These are phyloP conservation scores for Galeruca laticollis DNA, from an alignment of 2,888 invertebrate species.

Conservation along the genomic window DNA sequence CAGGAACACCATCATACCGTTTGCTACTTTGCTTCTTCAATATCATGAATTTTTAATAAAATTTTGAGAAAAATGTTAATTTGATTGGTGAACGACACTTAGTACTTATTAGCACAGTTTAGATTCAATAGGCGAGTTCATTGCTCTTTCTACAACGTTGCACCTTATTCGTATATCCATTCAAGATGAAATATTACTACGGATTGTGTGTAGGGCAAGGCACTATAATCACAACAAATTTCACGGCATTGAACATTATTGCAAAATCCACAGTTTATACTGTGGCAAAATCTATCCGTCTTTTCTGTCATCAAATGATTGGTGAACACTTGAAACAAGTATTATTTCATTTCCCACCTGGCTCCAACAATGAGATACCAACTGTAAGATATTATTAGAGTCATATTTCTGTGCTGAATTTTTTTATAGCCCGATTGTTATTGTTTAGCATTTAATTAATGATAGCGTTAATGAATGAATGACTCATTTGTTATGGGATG, in stretches of 20 bases:
- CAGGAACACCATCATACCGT: too few relatives aligned
- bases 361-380: background rate
- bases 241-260: conserved; percentile 25
- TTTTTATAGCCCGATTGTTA: background rate
- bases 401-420: conserved; percentile 1
- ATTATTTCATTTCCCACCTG: background rate
- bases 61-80: background rate
- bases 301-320: conserved; percentile 18
- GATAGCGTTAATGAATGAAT: background rate
- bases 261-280: too few relatives aligned
- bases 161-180: background rate
- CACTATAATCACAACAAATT: conserved; percentile 19
- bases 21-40: too few relatives aligned
- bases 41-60: background rate
- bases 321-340: conserved; percentile 12
- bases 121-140: background rate
- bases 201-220: background rate
- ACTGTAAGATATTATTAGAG: background rate
- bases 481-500: conserved; percentile 2
- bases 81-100: background rate
- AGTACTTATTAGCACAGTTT: background rate
- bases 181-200: conserved; percentile 15
- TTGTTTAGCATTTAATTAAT: conserved; percentile 6
- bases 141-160: background rate
- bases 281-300: conserved; percentile 25